Conservation (phyloP, 1,140 invertebrate species). For the Gryllus bimaculatus region DNA sequence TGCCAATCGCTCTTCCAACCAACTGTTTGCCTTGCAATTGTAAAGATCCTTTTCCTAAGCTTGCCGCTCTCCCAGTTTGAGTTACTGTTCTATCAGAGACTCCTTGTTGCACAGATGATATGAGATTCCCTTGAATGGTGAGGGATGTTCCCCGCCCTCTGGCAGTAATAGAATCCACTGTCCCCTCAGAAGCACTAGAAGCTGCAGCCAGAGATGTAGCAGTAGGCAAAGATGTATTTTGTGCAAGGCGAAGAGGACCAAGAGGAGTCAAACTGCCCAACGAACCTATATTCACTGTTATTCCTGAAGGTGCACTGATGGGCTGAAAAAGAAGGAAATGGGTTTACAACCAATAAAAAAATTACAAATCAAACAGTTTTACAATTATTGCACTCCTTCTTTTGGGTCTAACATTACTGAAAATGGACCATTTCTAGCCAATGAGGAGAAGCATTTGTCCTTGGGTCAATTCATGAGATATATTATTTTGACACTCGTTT, state of each 20-base stretch:
- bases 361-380: no score
- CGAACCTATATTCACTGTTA: slow-evolving; percentile 41
- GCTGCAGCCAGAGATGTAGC: not conserved
- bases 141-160: not conserved
- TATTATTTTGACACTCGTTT: no score
- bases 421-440: no score
- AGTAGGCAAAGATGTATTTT: slow-evolving; percentile 16
- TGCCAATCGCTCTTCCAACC: slow-evolving; percentile 23
- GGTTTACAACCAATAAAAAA: not conserved
- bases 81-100: slow-evolving; percentile 24
- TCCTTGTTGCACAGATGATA: slow-evolving; percentile 19
- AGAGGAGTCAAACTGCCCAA: slow-evolving; percentile 37
- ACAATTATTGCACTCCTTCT: no score
- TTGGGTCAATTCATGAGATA: no score
- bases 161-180: not conserved
- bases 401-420: no score
- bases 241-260: slow-evolving; percentile 35
- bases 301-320: slow-evolving; percentile 31
- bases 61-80: slow-evolving; percentile 21
- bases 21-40: slow-evolving; percentile 11
- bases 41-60: not conserved
- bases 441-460: no score
- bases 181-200: not conserved
- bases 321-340: slow-evolving; percentile 23
- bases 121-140: slow-evolving; percentile 8